Percentiles rank a stretch among this genome's conserved stretches.
Conservation (phyloP, 2,888 invertebrate genomes). For the Carabus problematicus region DNA sequence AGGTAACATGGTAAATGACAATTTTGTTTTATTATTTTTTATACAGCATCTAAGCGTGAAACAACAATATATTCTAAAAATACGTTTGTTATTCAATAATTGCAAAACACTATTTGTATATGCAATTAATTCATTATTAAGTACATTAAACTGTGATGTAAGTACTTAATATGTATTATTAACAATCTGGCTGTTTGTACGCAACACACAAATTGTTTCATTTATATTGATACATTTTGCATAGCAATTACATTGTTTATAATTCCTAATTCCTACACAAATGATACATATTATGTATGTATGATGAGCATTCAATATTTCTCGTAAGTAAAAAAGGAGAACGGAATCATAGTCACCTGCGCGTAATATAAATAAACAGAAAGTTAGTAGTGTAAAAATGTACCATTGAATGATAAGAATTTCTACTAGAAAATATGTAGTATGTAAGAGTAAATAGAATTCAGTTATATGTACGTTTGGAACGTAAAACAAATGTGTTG, state of each 20-base stretch:
- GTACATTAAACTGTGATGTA: constrained; percentile 42
- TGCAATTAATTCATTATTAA: constrained; percentile 32
- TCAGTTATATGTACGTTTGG: background rate
- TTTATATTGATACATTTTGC: constrained; percentile 49
- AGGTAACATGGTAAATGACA: background rate
- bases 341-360: no score
- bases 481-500: no score
- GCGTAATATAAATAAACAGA: no score
- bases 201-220: constrained; percentile 33
- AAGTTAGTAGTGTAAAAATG: no score
- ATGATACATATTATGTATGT: constrained; percentile 21
- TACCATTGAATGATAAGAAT: background rate
- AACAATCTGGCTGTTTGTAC: constrained; percentile 25
- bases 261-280: constrained; percentile 40
- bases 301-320: constrained; percentile 37
- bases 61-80: constrained; percentile 43
- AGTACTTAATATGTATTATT: constrained; percentile 28
- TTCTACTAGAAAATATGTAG: constrained; percentile 1
- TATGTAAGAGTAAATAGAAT: background rate
- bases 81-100: constrained; percentile 40
- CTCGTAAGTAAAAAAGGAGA: constrained; percentile 5
- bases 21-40: constrained; percentile 32
- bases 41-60: constrained; percentile 42
- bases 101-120: constrained; percentile 30
- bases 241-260: constrained; percentile 57